phyloP scores from a whole-genome alignment of 2,797 vertebrate genomes.

The Acanthiza pusilla region DNA sequence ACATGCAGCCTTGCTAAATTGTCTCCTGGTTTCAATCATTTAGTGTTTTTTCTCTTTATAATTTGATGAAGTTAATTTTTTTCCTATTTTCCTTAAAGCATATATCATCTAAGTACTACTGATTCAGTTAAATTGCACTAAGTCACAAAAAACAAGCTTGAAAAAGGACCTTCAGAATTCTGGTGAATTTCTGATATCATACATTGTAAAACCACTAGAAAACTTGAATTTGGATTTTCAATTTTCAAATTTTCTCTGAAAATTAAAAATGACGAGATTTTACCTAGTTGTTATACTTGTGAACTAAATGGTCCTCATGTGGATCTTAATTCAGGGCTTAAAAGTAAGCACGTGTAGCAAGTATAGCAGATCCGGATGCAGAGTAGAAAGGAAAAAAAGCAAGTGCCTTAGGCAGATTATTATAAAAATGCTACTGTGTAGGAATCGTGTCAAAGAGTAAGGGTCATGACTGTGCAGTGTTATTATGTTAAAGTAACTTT shows the following conservation, averaged over 20 bases:
- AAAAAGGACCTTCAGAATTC: background rate
- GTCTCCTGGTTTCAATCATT: background rate
- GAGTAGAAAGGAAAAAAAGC: background rate
- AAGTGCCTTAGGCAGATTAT: background rate
- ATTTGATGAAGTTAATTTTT: background rate
- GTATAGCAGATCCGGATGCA: background rate
- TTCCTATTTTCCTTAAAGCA: background rate
- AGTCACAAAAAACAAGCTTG: background rate
- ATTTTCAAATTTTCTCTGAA: background rate
- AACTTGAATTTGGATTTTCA: background rate
- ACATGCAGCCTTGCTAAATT: background rate
- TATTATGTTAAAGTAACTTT: background rate
- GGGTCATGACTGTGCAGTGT: background rate
- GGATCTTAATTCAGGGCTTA: background rate
- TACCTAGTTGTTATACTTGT: background rate
- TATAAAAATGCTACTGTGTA: background rate
- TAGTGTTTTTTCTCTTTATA: background rate
- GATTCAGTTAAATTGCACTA: background rate
- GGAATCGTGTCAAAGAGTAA: background rate
- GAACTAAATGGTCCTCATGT: background rate
- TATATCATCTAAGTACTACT: background rate
- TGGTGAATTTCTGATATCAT: rapidly evolving
- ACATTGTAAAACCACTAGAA: background rate
- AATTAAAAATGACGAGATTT: background rate
- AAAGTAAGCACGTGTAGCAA: background rate